Evolutionary conservation across 1,140 invertebrate species (phyloP).

Genomic region (Steinernema feltiae): DNA sequence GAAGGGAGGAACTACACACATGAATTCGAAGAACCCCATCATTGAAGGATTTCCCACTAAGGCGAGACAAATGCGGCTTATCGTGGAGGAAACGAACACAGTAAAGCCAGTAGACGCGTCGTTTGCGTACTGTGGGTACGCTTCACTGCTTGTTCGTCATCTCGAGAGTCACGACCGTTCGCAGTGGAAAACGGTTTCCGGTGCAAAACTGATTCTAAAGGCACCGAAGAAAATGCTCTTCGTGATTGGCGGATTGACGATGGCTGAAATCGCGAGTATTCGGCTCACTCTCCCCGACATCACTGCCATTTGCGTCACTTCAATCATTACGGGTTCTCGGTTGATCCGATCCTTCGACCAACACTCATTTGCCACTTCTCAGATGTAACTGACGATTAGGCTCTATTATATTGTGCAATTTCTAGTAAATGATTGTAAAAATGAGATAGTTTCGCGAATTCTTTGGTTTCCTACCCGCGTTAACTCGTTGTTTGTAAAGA

Average conservation of each 20-base stretch:
- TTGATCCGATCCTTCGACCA: conserved; percentile 3
- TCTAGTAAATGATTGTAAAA: not conserved
- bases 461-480: not conserved
- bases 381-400: too few relatives aligned
- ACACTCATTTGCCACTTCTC: not conserved
- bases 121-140: not conserved
- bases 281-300: not conserved
- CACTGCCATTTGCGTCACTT: not conserved
- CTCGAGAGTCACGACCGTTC: conserved; percentile 3
- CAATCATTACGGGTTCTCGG: not conserved
- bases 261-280: conserved; percentile 2
- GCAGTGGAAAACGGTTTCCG: not conserved
- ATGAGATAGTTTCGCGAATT: not conserved
- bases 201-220: not conserved
- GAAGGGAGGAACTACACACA: not conserved
- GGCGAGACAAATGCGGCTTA: not conserved
- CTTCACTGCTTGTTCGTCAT: not conserved
- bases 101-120: not conserved
- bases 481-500: not conserved
- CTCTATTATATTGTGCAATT: too few relatives aligned
- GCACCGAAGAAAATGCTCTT: not conserved
- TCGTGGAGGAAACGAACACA: not conserved
- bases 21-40: not conserved
- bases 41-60: not conserved
- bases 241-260: not conserved